A percentile compares a stretch with the other conserved stretches of the same genome.
These are phyloP conservation scores for Ornithoptera alexandrae DNA, from an alignment of 2,888 invertebrate genomes.

Conservation along the genomic window DNA sequence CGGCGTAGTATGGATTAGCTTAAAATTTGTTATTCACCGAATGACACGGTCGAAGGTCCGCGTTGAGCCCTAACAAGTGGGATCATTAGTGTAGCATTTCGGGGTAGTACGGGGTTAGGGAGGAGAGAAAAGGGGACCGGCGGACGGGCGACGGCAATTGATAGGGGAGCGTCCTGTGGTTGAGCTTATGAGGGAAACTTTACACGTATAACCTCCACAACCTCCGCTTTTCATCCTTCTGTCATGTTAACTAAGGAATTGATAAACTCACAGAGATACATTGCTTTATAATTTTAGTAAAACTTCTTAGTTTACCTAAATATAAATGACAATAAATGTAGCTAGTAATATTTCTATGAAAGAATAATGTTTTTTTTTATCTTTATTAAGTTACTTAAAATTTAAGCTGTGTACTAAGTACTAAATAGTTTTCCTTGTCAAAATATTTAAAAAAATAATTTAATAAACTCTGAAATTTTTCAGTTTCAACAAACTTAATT, in stretches of 20 bases:
- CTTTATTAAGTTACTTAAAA: too few species aligned
- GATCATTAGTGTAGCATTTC: conserved; percentile 68
- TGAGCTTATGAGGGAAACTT: conserved; percentile 74
- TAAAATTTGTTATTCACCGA: conserved; percentile 76
- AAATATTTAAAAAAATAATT: too few species aligned
- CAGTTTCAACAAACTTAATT: too few species aligned
- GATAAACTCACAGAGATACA: conserved; percentile 53
- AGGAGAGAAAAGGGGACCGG: conserved; percentile 28
- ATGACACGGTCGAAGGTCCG: conserved; percentile 74
- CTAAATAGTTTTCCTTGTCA: too few species aligned
- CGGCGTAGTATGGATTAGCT: conserved; percentile 58
- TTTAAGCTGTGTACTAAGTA: too few species aligned
- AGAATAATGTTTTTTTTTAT: too few species aligned
- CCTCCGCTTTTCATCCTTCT: conserved; percentile 44
- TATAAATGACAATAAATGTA: background rate
- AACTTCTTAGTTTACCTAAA: background rate
- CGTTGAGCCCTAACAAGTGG: conserved; percentile 77
- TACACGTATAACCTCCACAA: conserved; percentile 64
- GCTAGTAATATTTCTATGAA: too few species aligned
- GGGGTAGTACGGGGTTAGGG: conserved; percentile 35
- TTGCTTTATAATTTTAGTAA: conserved; percentile 17
- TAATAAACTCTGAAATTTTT: too few species aligned
- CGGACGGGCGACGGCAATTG: conserved; percentile 57
- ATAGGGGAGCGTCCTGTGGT: conserved; percentile 73
- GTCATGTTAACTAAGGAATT: conserved; percentile 46